Base-by-base conservation (phyloP, 1,140 invertebrate species). In the Drosophila truncata region DNA sequence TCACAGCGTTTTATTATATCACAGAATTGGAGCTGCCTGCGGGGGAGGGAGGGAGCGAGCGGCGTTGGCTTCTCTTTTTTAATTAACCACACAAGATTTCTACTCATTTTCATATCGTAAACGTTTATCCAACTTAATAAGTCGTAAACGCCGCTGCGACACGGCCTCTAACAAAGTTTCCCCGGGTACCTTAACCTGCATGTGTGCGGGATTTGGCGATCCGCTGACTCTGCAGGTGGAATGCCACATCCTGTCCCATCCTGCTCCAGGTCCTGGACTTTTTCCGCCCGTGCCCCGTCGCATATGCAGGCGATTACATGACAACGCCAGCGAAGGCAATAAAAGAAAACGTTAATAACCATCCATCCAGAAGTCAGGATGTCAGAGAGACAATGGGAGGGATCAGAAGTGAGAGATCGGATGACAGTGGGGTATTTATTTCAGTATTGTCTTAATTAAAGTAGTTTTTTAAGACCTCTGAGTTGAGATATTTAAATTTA, bases 101-200 rank as follows among this genome's bases (percentile, higher is more conserved):
- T 88, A 90, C 85, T 91, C 86, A 85, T 90, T 80, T 81, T 88
- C 80, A 80, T 82, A 91, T 86, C 90, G 79, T 90, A 90, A 91
- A 91, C 88, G 90, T 91, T 91, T 91, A 91, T 80, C 88, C 88
- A 82, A 90, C 84, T 91, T 91, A 91, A 91, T 91, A 91, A 91
- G 88, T 91, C 82, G 82, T 91, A 91, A 91, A 91, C 80, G 65
- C 73, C 25, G 66, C 85, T 77, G 64, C 73, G 52, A 46, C 80
- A 78, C 54, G 61, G 67, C 86, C 74, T 90, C 86, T 86, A 91
- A 82, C 81, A 85, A 84, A 82, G 82, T 85, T 85, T 72, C 66
- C 63, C 39, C 31, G 23, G 62, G 31, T 44, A 54, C 23, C 16
- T 35, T 63, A 35, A 46, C 55, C 23, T 65, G 67, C 82, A 78